Base-by-base conservation (phyloP, 2,113 vertebrate genomes). In the Beaufortia kweichowensis region DNA sequence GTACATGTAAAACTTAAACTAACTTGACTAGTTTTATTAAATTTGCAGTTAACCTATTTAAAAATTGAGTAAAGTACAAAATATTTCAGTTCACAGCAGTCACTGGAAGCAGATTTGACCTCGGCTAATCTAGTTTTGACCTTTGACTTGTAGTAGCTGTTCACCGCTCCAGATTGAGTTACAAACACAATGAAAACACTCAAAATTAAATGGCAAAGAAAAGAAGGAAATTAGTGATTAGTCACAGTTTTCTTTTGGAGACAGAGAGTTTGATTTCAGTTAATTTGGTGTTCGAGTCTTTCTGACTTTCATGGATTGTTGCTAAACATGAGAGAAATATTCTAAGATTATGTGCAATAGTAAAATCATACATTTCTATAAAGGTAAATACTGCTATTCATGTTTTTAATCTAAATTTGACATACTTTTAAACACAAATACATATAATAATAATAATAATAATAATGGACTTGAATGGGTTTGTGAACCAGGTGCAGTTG, bases 201-300 rank as follows among this genome's bases (percentile, higher is more conserved):
- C 39, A 4, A 14, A 66, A 48, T n/a, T 31, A 53, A 68, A 68
- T 21, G 15, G 26, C 43, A 7, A 14, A 11, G 48, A 28, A 50
- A 68, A 11, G 17, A 50, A 53, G 65, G 65, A 68, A 68, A 68
- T 68, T 2, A 53, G 43, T 50, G 41, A 53, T 68, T 68, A 68
- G 43, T 19, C 26, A 8, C 43, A 68, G 65, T 68, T 53, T 68
- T 6, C 65, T 68, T 53, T 21, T n/a, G 65, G 24, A 29, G 41
- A 46, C 64, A 0, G 17, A 67, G 64, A 43, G 17, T 50, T 50
- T 7, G 43, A n/a, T 67, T 48, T 50, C 64, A 29, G 43, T 17
- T 46, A 14, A 46, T 46, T 46, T 46, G 43, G 43, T 14, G 15
- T 10, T 43, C 41, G 41, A 43, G 41, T 43, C 3, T 14, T 3